Evolutionary conservation across 2,113 vertebrate species (phyloP).

Genomic region (Rhodinocichla rosea): DNA sequence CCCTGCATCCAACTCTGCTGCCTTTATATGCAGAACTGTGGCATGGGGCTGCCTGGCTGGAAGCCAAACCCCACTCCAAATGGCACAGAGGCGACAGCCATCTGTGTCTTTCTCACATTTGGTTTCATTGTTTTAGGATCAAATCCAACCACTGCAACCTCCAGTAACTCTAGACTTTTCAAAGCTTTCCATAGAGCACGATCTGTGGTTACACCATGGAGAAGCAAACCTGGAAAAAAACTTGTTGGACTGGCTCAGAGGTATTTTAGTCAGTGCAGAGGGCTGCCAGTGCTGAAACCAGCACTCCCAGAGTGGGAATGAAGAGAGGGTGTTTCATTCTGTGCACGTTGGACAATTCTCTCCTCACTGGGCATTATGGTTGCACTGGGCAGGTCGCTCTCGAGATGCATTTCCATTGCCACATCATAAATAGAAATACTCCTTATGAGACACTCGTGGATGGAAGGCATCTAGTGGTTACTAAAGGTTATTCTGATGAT

Average conservation of each 20-base stretch:
- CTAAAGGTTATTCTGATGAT: slow-evolving; percentile 25
- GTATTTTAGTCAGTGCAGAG: slow-evolving; percentile 25
- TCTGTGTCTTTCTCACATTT: slow-evolving; percentile 49
- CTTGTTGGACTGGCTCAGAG: slow-evolving; percentile 3
- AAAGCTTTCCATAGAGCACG: background rate
- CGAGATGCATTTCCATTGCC: background rate
- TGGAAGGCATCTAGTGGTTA: slow-evolving; percentile 12
- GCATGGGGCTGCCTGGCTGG: slow-evolving; percentile 26
- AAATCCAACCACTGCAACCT: slow-evolving; percentile 43
- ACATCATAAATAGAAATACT: background rate
- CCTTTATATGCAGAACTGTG: slow-evolving; percentile 22
- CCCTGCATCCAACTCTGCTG: background rate
- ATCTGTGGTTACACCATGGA: background rate
- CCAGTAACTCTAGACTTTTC: slow-evolving; percentile 44
- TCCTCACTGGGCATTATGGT: background rate
- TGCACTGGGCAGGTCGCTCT: background rate
- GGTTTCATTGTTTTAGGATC: slow-evolving; percentile 58
- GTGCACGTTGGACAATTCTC: background rate
- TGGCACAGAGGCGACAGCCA: slow-evolving; percentile 39
- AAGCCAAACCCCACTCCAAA: slow-evolving; percentile 2
- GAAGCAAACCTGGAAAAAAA: slow-evolving; percentile 47
- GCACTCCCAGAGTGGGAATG: slow-evolving; percentile 24
- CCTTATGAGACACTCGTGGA: background rate
- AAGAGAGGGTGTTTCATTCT: background rate
- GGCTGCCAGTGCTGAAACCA: slow-evolving; percentile 45